Base-by-base conservation (phyloP, 2,797 vertebrate species). In the Cichlasoma orientale region DNA sequence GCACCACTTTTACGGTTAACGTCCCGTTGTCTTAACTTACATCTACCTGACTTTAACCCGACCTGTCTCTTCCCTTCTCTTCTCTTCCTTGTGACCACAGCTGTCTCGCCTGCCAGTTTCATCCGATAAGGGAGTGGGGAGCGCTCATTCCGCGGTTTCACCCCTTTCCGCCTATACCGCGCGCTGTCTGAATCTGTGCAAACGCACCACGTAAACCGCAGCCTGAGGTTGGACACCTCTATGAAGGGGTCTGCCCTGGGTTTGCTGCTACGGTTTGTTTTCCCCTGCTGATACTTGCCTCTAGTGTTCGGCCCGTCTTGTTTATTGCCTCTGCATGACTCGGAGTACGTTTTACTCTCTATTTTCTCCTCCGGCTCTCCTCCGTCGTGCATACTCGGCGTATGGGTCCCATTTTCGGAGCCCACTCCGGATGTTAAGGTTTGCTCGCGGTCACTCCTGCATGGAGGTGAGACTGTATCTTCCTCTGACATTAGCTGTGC, bases 211-310 rank as follows among this genome's bases (percentile, higher is more conserved):
- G 47, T 53, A 4, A 29, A 56, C 25, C 29, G 23, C 19, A 50
- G 5, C 4, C 18, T n/a, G 31, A 73, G 27, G 3, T 38, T 3
- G 31, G 56, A 27, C 1, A 2, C 13, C 14, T n/a, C 36, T 56
- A n/a, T 54, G 12, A 7, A 1, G 1, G 0, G 1, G 14, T 27
- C 13, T 47, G 38, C 4, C 14, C 58, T 59, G 13, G 4, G 1
- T 36, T 2, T 69, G 50, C 29, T 73, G 59, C 79, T 69, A 6
- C 57, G 78, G 73, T 82, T 59, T 1, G 80, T 6, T 36, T 57
- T 38, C 16, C 54, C 29, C 38, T 8, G 57, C 1, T 50, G n/a
- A 78, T 75, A 80, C 79, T 82, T 83, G 59, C 85, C 78, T 86
- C 27, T 73, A 0, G 85, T 61, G 56, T 1, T 1, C 1, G 73